A percentile compares a stretch with the other conserved stretches of the same genome.
Conservation (phyloP, 37 sponge, comb jelly and placozoan genomes). For the Geodia barretti region DNA sequence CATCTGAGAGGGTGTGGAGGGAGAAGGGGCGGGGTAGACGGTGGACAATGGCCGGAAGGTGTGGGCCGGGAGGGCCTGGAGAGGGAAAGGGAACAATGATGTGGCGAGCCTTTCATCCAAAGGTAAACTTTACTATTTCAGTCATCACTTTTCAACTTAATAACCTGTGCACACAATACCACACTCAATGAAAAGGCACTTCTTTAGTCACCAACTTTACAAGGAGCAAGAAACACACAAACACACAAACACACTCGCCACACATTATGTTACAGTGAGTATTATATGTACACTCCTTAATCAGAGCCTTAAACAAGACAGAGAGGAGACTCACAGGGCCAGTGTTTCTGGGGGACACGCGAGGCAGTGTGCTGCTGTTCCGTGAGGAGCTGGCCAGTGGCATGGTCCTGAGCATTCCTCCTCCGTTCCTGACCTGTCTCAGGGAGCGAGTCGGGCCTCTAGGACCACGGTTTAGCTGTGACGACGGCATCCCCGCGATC, state of each 20-base stretch:
- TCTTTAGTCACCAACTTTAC: no score
- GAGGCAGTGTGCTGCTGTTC: constrained; percentile 57
- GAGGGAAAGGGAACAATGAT: not conserved
- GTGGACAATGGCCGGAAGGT: not conserved
- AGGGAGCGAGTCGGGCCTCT: constrained; percentile 13
- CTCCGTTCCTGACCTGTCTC: constrained; percentile 11
- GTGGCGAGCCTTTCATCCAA: no score
- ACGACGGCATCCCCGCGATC: not conserved
- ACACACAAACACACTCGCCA: no score
- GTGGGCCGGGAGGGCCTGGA: not conserved
- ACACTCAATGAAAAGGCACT: no score
- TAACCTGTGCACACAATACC: not conserved
- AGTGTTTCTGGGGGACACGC: constrained; percentile 1
- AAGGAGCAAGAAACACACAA: no score
- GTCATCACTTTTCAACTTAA: no score
- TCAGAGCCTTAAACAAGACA: no score
- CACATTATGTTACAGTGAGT: no score
- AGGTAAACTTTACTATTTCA: no score
- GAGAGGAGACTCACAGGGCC: not conserved
- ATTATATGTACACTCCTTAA: no score
- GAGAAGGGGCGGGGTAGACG: not conserved
- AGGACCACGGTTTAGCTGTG: not conserved
- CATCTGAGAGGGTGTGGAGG: not conserved
- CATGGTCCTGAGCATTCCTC: constrained; percentile 21
- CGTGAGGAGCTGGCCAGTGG: constrained; percentile 12